phyloP scores from a whole-genome alignment of 2,113 vertebrate species.

The Rhegmatorhina hoffmannsi region DNA sequence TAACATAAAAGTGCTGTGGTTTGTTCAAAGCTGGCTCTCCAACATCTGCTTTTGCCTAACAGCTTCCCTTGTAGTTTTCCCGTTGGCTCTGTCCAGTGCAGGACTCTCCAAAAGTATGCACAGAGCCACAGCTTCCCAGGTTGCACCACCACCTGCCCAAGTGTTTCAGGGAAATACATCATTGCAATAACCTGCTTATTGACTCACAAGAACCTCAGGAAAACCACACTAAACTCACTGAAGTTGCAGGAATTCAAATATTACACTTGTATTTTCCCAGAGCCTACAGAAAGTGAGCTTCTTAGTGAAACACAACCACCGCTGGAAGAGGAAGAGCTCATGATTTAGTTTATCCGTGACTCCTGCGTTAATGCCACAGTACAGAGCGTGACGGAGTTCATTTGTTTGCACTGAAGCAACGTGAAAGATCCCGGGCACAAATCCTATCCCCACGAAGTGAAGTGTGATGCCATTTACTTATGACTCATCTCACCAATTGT shows the following conservation, averaged over 20 bases:
- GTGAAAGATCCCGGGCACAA: background rate
- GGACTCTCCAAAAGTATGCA: background rate
- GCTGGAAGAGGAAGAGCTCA: background rate
- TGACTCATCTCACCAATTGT: background rate
- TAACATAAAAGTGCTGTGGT: fast-evolving
- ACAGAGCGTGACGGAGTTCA: fast-evolving
- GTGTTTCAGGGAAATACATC: background rate
- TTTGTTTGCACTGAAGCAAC: background rate
- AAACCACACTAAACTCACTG: background rate
- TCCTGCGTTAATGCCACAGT: background rate
- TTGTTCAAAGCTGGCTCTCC: background rate
- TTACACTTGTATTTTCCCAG: background rate
- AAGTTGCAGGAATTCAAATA: background rate
- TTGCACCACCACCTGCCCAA: background rate
- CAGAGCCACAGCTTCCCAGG: background rate
- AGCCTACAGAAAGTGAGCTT: background rate
- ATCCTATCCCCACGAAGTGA: background rate
- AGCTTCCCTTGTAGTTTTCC: background rate
- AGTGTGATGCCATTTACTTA: background rate
- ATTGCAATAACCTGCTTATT: background rate
- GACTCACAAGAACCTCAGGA: background rate
- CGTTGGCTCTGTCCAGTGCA: background rate
- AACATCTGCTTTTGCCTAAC: background rate
- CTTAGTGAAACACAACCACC: background rate
- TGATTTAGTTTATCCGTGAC: fast-evolving